phyloP scores from a whole-genome alignment of 2,888 invertebrate genomes.

The Leptinotarsa peninsularis region DNA sequence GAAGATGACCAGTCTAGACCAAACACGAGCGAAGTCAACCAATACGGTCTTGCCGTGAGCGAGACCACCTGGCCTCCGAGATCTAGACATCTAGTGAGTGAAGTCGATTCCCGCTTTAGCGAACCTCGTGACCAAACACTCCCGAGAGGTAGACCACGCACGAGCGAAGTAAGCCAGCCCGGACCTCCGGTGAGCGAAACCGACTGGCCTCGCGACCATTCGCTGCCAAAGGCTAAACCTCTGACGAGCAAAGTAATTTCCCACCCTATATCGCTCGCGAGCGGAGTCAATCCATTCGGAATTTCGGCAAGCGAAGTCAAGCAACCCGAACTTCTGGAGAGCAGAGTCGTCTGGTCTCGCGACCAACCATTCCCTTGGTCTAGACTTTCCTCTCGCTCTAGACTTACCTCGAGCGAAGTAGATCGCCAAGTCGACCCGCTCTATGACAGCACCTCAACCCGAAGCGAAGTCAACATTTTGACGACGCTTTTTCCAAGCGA shows the following conservation, averaged over 20 bases:
- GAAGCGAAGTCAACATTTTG: neutral
- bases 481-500: conserved; percentile 46
- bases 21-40: neutral
- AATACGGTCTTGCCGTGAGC: neutral
- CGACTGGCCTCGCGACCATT: too few species aligned
- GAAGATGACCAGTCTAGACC: neutral
- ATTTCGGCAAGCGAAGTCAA: neutral
- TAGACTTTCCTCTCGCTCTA: neutral
- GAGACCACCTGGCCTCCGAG: neutral
- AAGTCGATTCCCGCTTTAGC: neutral
- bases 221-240: neutral
- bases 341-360: neutral
- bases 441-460: too few species aligned
- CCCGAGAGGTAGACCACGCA: neutral
- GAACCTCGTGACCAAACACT: too few species aligned
- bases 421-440: too few species aligned
- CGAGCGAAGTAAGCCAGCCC: neutral
- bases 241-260: neutral
- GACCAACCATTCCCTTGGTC: neutral
- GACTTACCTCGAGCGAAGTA: conserved; percentile 11
- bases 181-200: neutral
- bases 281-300: neutral
- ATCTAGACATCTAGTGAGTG: neutral
- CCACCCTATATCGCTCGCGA: neutral
- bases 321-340: neutral